These are phyloP conservation scores for Charanyca ferruginea DNA, from an alignment of 2,888 invertebrate genomes.

Conservation along the genomic window DNA sequence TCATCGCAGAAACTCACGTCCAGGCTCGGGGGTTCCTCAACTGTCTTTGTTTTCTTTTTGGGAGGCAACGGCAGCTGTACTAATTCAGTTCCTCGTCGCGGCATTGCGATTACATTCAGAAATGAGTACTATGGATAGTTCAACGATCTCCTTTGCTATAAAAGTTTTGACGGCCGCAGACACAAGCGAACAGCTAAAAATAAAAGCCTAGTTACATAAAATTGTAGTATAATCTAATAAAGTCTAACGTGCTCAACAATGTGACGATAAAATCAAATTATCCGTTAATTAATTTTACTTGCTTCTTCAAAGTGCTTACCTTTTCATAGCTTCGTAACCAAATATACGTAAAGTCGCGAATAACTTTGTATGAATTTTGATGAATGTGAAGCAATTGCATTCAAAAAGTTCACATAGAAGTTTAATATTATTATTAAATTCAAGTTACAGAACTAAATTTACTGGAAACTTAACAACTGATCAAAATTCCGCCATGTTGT, in stretches of 20 bases:
- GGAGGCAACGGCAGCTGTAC: conserved; percentile 75
- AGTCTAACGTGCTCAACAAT: conserved; percentile 72
- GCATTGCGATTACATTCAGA: conserved; percentile 74
- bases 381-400: conserved; percentile 23
- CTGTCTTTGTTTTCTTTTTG: conserved; percentile 80
- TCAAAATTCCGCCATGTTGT: conserved; percentile 87
- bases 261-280: conserved; percentile 75
- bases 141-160: conserved; percentile 27
- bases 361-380: conserved; percentile 29
- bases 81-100: conserved; percentile 82
- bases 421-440: conserved; percentile 9
- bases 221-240: conserved; percentile 75
- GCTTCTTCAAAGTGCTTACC: conserved; percentile 57
- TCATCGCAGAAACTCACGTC: conserved; percentile 86
- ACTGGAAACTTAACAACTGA: conserved; percentile 76
- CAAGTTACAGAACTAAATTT: conserved; percentile 61
- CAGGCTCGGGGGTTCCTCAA: conserved; percentile 76
- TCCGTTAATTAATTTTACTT: conserved; percentile 66
- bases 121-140: conserved; percentile 17
- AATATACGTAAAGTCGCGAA: conserved; percentile 33
- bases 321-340: conserved; percentile 51
- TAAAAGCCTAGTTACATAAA: conserved; percentile 43
- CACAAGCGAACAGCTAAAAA: conserved; percentile 40
- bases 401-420: conserved; percentile 36
- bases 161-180: conserved; percentile 7